Percentiles rank a stretch among this genome's conserved stretches.
Evolutionary conservation across 2,113 vertebrate species (phyloP).

Genomic region (Pedetes capensis): DNA sequence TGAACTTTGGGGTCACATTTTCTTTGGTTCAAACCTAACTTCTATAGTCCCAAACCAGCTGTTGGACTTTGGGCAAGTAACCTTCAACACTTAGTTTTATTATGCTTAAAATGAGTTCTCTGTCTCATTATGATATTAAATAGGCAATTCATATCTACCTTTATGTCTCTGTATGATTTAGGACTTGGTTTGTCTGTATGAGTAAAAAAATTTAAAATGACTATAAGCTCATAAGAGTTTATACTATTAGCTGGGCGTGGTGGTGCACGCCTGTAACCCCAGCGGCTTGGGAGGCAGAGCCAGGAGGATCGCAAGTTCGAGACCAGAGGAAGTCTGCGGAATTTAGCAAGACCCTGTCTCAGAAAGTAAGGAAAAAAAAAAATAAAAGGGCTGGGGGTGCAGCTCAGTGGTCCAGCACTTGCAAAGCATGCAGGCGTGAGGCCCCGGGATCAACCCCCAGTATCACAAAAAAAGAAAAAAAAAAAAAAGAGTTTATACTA

Average conservation of each 20-base stretch:
- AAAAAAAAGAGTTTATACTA: conserved; percentile 14
- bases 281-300: too few relatives aligned
- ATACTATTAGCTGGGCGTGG: too few relatives aligned
- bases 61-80: background rate
- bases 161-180: background rate
- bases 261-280: too few relatives aligned
- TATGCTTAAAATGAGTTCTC: background rate
- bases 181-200: background rate
- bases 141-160: background rate
- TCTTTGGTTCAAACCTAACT: background rate
- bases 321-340: too few relatives aligned
- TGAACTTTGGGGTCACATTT: background rate
- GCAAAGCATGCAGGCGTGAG: too few relatives aligned
- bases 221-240: background rate
- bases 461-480: too few relatives aligned
- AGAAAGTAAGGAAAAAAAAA: too few relatives aligned
- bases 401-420: too few relatives aligned
- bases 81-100: background rate
- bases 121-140: background rate
- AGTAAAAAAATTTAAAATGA: conserved; percentile 3
- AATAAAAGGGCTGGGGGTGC: too few relatives aligned
- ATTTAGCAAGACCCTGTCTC: too few relatives aligned
- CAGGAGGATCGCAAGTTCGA: too few relatives aligned
- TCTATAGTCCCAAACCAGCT: background rate
- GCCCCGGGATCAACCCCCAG: too few relatives aligned